phyloP scores from a whole-genome alignment of 2,797 vertebrate genomes.

The Numenius phaeopus region DNA sequence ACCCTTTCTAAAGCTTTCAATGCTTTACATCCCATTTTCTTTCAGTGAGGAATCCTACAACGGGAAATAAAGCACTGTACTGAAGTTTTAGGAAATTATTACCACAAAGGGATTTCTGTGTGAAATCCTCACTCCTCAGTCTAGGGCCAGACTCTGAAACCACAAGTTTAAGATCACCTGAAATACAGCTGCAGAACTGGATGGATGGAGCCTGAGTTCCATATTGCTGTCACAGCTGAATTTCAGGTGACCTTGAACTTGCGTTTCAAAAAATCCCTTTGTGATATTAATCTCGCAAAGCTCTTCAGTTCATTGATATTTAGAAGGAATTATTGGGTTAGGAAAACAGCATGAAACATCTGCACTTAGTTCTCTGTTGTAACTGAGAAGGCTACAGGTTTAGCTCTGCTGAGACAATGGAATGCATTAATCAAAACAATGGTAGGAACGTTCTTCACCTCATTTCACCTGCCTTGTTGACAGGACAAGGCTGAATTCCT shows the following conservation, averaged over 20 bases:
- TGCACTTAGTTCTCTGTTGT: neutral
- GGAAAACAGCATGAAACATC: neutral
- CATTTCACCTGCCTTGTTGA: neutral
- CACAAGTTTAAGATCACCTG: neutral
- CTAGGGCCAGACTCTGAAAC: neutral
- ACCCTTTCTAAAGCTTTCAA: neutral
- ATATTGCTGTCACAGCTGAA: neutral
- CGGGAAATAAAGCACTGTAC: neutral
- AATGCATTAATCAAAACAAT: neutral
- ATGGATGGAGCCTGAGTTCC: neutral
- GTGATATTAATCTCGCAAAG: neutral
- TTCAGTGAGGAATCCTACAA: neutral
- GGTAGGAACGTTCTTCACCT: neutral
- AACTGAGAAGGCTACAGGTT: neutral
- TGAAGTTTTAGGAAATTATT: neutral
- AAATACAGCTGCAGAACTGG: neutral
- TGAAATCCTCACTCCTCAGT: neutral
- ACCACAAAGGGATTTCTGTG: neutral
- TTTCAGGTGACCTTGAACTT: neutral
- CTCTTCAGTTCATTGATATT: neutral
- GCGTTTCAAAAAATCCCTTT: neutral
- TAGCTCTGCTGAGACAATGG: neutral
- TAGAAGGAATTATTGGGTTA: neutral
- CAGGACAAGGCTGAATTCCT: neutral
- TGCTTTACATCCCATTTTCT: neutral